Conservation (phyloP, 2,797 vertebrate species). For the Poecilia wingei region DNA sequence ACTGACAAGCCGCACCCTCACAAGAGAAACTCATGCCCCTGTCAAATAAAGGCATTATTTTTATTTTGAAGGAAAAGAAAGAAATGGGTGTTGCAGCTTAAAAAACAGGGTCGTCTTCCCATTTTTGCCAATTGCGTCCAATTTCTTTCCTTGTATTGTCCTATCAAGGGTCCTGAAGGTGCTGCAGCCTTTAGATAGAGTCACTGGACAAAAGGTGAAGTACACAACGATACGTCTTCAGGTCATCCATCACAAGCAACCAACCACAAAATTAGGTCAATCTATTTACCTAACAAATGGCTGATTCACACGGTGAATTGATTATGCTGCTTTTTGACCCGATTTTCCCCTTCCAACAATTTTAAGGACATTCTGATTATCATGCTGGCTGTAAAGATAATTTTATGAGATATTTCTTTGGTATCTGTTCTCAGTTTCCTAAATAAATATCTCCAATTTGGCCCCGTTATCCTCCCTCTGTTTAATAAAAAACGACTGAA, state of each 20-base stretch:
- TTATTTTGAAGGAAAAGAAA: neutral
- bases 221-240: neutral
- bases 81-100: neutral
- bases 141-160: neutral
- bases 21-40: constrained; percentile 21
- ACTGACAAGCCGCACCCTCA: constrained; percentile 24
- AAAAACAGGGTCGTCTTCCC: neutral
- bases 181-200: neutral
- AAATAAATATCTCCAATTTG: neutral
- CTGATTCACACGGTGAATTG: neutral
- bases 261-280: neutral
- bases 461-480: neutral
- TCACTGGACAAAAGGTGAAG: neutral
- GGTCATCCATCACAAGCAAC: neutral
- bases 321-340: neutral
- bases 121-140: neutral
- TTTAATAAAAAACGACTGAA: neutral
- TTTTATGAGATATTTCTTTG: too few species aligned
- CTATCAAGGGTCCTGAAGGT: neutral
- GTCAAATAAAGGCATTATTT: constrained; percentile 10
- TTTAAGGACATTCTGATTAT: too few species aligned
- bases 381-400: too few species aligned
- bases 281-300: neutral
- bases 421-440: neutral
- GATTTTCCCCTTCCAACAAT: neutral